Evolutionary conservation across 2,888 invertebrate genomes (phyloP).

Genomic region (Lepas anatifera): DNA sequence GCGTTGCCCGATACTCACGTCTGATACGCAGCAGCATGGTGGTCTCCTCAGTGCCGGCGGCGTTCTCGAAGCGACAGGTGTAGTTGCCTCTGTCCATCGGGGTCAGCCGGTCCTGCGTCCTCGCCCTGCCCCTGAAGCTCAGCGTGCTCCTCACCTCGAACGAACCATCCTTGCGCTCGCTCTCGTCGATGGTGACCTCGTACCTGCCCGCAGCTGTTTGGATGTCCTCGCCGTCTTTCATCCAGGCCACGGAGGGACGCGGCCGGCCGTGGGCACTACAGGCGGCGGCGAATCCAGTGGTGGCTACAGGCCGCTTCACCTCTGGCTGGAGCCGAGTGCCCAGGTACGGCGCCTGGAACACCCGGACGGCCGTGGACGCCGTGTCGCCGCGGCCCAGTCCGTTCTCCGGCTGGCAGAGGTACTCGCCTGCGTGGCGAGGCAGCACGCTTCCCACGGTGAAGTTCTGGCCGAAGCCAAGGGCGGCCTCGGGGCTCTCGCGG

Average conservation of each 20-base stretch:
- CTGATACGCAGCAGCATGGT: constrained; percentile 83
- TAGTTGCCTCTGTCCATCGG: constrained; percentile 74
- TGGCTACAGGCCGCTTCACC: constrained; percentile 18
- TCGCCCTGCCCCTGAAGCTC: constrained; percentile 28
- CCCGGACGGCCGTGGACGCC: constrained; percentile 69
- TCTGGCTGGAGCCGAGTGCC: constrained; percentile 55
- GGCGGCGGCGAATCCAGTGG: constrained; percentile 40
- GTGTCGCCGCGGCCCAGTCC: constrained; percentile 75
- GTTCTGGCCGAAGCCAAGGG: constrained; percentile 62
- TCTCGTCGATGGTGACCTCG: constrained; percentile 64
- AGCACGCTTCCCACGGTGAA: constrained; percentile 76
- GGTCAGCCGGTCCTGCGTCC: constrained; percentile 27
- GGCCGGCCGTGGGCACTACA: constrained; percentile 85
- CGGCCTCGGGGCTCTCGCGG: constrained; percentile 46
- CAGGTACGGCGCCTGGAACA: constrained; percentile 77
- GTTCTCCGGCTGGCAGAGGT: constrained; percentile 81
- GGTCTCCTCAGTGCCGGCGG: constrained; percentile 74
- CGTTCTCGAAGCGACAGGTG: constrained; percentile 76
- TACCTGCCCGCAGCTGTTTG: constrained; percentile 58
- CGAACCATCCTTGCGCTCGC: constrained; percentile 63
- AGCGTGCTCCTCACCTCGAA: constrained; percentile 52
- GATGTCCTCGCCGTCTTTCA: constrained; percentile 59
- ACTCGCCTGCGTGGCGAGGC: constrained; percentile 72
- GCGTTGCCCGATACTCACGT: constrained; percentile 51
- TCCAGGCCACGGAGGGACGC: constrained; percentile 67